Conservation (phyloP, 2,888 invertebrate species). For the Zygaena filipendulae region DNA sequence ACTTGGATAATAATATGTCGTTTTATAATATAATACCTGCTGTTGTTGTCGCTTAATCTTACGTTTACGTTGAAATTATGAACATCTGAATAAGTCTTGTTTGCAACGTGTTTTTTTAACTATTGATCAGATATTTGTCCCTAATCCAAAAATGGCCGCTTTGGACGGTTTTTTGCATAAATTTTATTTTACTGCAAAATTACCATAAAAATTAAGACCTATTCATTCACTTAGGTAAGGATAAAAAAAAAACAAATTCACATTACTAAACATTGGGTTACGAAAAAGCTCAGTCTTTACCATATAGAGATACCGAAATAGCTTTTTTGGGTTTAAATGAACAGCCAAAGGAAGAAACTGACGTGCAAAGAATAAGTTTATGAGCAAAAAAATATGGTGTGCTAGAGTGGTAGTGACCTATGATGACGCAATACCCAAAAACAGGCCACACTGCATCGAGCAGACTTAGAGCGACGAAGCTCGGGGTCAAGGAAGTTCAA, state of each 20-base stretch:
- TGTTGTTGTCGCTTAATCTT: no score
- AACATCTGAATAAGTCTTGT: conserved; percentile 12
- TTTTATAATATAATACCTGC: no score
- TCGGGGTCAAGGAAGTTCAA: conserved; percentile 61
- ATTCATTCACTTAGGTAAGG: conserved; percentile 15
- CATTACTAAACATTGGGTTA: conserved; percentile 46
- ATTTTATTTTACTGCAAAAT: no score
- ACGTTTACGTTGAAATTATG: no score
- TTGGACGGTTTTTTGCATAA: conserved; percentile 31
- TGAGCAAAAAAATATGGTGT: conserved; percentile 55
- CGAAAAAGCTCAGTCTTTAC: conserved; percentile 31
- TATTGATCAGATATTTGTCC: no score
- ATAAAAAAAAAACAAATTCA: conserved; percentile 33
- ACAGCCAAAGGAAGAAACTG: conserved; percentile 56
- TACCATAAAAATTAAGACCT: no score
- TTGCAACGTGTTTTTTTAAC: background rate
- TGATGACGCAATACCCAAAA: conserved; percentile 64
- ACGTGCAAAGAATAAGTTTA: conserved; percentile 55
- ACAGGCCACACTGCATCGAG: conserved; percentile 49
- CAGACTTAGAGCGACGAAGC: conserved; percentile 21
- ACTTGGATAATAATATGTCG: conserved; percentile 1
- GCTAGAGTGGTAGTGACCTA: conserved; percentile 62
- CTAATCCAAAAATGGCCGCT: no score
- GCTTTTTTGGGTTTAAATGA: conserved; percentile 45
- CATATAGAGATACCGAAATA: conserved; percentile 49